Conservation (phyloP, 2,888 invertebrate genomes). For the Sinohyriopsis cumingii region DNA sequence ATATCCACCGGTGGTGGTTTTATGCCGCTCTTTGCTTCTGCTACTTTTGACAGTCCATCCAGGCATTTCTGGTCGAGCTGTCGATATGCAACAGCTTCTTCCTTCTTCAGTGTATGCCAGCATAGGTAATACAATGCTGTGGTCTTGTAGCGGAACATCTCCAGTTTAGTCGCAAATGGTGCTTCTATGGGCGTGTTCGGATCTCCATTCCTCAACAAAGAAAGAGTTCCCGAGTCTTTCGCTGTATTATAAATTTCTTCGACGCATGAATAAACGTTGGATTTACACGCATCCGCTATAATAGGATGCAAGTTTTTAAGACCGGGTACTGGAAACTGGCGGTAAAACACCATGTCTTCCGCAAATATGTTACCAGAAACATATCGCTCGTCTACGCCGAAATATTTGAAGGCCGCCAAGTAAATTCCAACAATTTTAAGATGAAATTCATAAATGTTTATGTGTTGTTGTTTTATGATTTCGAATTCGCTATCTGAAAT, state of each 20-base stretch:
- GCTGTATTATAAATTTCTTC: slow-evolving; percentile 32
- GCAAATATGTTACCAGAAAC: slow-evolving; percentile 17
- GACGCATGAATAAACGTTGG: slow-evolving; percentile 38
- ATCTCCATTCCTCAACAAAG: slow-evolving; percentile 7
- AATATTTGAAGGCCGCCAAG: slow-evolving; percentile 50
- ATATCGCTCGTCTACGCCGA: slow-evolving; percentile 39
- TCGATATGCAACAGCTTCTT: slow-evolving; percentile 28
- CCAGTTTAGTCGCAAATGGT: slow-evolving; percentile 27
- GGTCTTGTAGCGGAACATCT: slow-evolving; percentile 48
- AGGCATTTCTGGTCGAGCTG: slow-evolving; percentile 33
- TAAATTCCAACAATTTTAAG: slow-evolving; percentile 31
- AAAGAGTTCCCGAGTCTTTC: slow-evolving; percentile 25
- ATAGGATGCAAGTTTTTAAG: slow-evolving; percentile 33
- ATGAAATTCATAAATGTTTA: no score
- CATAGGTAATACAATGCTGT: slow-evolving; percentile 64
- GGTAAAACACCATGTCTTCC: slow-evolving; percentile 36
- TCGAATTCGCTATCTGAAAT: no score
- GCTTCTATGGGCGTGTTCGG: slow-evolving; percentile 6
- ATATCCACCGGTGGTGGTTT: slow-evolving; percentile 4
- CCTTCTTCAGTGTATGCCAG: slow-evolving; percentile 51
- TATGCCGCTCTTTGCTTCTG: slow-evolving; percentile 24
- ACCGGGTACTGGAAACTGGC: slow-evolving; percentile 52
- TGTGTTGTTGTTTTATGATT: no score
- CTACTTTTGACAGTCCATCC: slow-evolving; percentile 21
- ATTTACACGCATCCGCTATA: slow-evolving; percentile 31